phyloP scores from a whole-genome alignment of 2,113 vertebrate species.

The Cepphus grylle region DNA sequence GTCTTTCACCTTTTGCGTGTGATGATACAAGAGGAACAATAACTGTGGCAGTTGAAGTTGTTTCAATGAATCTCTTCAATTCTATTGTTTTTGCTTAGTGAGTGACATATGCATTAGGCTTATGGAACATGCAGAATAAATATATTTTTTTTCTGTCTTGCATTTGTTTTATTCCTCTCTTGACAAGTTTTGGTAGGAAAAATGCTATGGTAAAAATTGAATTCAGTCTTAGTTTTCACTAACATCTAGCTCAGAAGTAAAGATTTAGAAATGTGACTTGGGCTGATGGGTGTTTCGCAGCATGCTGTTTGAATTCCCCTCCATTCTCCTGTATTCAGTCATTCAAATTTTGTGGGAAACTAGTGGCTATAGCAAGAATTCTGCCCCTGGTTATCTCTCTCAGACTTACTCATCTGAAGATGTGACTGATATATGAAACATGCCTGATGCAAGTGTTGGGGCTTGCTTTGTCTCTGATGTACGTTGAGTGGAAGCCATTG shows the following conservation, averaged over 20 bases:
- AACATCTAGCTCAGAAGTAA: neutral
- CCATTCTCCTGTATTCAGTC: neutral
- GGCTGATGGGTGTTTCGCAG: neutral
- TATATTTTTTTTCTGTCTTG: neutral
- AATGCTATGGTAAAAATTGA: neutral
- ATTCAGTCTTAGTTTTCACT: neutral
- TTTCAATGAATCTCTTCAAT: neutral
- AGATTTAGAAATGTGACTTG: neutral
- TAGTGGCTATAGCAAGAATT: neutral
- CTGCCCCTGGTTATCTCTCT: neutral
- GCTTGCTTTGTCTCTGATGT: neutral
- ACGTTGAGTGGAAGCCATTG: neutral
- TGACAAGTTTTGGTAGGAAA: neutral
- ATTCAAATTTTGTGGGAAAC: neutral
- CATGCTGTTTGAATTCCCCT: neutral
- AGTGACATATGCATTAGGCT: neutral
- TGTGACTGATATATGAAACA: neutral
- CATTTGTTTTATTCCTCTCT: neutral
- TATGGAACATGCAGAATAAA: neutral
- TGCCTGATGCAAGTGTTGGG: neutral
- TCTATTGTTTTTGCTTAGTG: neutral
- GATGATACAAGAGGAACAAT: neutral
- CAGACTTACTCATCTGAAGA: neutral
- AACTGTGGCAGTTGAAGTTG: neutral
- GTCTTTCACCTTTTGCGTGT: neutral